Evolutionary conservation across 2,797 vertebrate genomes (phyloP), one percentile per base, ranked within the genome.

Genomic region (Fistularia commersonii): DNA sequence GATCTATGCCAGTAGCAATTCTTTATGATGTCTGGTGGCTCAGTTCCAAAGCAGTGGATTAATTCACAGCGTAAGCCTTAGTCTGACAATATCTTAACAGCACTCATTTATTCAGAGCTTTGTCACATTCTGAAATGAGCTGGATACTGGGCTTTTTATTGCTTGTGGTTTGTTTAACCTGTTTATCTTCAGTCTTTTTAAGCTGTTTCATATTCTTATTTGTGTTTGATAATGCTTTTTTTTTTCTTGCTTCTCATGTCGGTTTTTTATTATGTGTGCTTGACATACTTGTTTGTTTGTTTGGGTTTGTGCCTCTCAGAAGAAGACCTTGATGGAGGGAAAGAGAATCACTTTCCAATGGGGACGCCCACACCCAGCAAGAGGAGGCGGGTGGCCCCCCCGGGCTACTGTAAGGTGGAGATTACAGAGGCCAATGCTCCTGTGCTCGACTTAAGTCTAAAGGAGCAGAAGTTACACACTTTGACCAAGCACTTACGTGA

Each of bases 261-360:
- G 58, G 50, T 58, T 50, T 61, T 60, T 61, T 61, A 61, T 57
- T 55, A 7, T 51, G 7, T 61, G 42, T 51, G 63, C 56, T 8
- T 57, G 48, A 63, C 7, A 1, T 13, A 11, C n/a, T 3, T 55
- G 56, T 49, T 58, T 62, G 3, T 36, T 48, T 53, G 6, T 4
- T 8, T 46, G 11, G 2, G 38, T 45, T 38, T 32, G 13, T 44
- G 11, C 12, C 13, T 55, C 76, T 54, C 76, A 90, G 89, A 80
- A 69, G 69, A 57, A 56, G 54, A 57, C 47, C 41, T 32, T 46
- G 47, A 44, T 3, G 55, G 34, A 69, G 76, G 66, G 31, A 89
- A 86, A 46, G 89, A 91, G 71, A 90, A 90, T 77, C 53, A 64
- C 69, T 70, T 63, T 32, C 64, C 59, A 12, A 6, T 34, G 11